These are phyloP conservation scores for Lasioglossum lativentre DNA, from an alignment of 2,888 invertebrate species.

Conservation along the genomic window DNA sequence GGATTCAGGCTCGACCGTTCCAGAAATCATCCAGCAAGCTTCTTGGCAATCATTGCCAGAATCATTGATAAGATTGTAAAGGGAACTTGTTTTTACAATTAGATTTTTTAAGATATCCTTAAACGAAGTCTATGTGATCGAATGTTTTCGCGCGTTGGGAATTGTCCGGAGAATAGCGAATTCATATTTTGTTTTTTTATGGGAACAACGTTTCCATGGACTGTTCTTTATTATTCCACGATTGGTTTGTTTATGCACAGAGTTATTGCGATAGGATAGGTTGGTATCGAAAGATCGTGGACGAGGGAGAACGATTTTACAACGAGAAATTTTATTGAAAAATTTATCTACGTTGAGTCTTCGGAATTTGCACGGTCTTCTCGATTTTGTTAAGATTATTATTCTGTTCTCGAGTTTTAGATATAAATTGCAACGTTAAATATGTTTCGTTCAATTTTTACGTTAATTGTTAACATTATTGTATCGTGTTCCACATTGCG, in stretches of 20 bases:
- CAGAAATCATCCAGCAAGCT: neutral
- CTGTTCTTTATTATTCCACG: constrained; percentile 18
- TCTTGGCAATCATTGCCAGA: too few relatives aligned
- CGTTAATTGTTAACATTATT: constrained; percentile 18
- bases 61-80: neutral
- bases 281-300: too few relatives aligned
- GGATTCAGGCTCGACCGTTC: neutral
- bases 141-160: neutral
- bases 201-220: neutral
- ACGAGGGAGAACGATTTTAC: neutral
- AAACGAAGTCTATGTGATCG: neutral
- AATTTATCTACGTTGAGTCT: neutral
- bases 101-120: neutral
- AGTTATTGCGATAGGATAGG: constrained; percentile 22
- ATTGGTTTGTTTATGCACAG: constrained; percentile 13
- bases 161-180: neutral
- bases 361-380: neutral
- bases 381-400: constrained; percentile 17
- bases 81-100: neutral
- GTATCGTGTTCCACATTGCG: neutral
- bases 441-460: neutral
- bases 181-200: neutral
- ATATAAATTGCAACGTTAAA: constrained; percentile 25
- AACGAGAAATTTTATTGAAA: neutral
- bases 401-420: neutral